phyloP scores from a whole-genome alignment of 2,797 vertebrate species.

The Paratrypauchen microcephalus region DNA sequence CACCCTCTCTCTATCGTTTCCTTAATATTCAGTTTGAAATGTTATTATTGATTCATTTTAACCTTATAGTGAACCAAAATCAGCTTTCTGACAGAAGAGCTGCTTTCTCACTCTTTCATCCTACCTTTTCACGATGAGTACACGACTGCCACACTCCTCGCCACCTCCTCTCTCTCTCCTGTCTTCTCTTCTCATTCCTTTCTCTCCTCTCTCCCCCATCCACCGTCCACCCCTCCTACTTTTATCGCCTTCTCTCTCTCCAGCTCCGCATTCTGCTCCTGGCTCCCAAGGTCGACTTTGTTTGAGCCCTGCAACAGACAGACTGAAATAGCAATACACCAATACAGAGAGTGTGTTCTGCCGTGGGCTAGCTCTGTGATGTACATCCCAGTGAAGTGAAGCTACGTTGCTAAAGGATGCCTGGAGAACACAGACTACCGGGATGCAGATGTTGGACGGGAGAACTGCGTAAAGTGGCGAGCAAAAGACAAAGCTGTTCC shows the following conservation, averaged over 20 bases:
- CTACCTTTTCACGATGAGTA: conserved; percentile 36
- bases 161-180: background rate
- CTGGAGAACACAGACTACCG: conserved; percentile 39
- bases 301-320: conserved; percentile 49
- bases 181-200: background rate
- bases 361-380: conserved; percentile 17
- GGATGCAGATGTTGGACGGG: conserved; percentile 64
- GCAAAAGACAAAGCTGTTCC: conserved; percentile 48
- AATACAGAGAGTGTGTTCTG: conserved; percentile 29
- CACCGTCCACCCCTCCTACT: too few relatives aligned
- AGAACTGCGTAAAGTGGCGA: conserved; percentile 58
- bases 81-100: conserved; percentile 8
- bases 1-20: too few relatives aligned
- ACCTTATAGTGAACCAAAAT: background rate
- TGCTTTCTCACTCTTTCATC: conserved; percentile 50
- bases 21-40: background rate
- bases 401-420: conserved; percentile 67
- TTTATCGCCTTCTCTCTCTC: conserved; percentile 11
- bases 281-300: conserved; percentile 72
- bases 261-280: conserved; percentile 43
- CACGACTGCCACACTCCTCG: conserved; percentile 27
- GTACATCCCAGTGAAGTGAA: conserved; percentile 42
- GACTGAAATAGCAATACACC: conserved; percentile 60
- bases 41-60: too few relatives aligned
- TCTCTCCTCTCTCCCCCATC: too few relatives aligned